Evolutionary conservation across 2,888 invertebrate genomes (phyloP), one percentile per base, ranked within the genome.

Genomic region (Peribatodes rhomboidaria): DNA sequence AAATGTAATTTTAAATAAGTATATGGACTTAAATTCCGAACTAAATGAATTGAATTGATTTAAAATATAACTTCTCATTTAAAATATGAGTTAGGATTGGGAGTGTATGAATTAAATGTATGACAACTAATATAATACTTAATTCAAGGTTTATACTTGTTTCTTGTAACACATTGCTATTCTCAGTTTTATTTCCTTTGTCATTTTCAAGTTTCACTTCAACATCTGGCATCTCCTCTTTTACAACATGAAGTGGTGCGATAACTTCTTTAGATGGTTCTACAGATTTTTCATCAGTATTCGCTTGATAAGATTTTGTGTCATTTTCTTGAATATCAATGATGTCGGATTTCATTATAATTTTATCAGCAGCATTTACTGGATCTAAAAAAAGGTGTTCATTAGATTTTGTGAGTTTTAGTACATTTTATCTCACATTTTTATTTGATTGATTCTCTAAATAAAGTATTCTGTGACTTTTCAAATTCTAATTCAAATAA

Each of bases 331-430:
- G 20, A 27, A 53, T 46, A 13, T n/a, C 13, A 35, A 42, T 50
- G 14, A 46, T 18, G 6, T 57, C 46, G 1, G 46, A 39, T 63
- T 57, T 63, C 10, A 53, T 33, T 27, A 46, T 37, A 31, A 35
- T 44, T 44, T 31, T 11, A 16, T 49, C 31, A 4, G 31, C 47
- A 31, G 31, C 4, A 10, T 49, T 16, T 31, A 16, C 16, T 49
- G 31, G 10, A 7, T 16, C 31, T 49, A 31, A 47, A 31, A 1
- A 7, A 14, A 13, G n/a, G 7, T 27, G 0, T 31, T 27, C 9
- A 35, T 9, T 7, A 11, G 35, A 35, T 11, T 35, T 35, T 35
- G 3, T n/a, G n/a, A n/a, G n/a, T n/a, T n/a, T n/a, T n/a, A n/a
- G n/a, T n/a, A n/a, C n/a, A n/a, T n/a, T n/a, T n/a, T n/a, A n/a